Evolutionary conservation across 2,113 vertebrate genomes (phyloP).

Genomic region (Penelope pileata): DNA sequence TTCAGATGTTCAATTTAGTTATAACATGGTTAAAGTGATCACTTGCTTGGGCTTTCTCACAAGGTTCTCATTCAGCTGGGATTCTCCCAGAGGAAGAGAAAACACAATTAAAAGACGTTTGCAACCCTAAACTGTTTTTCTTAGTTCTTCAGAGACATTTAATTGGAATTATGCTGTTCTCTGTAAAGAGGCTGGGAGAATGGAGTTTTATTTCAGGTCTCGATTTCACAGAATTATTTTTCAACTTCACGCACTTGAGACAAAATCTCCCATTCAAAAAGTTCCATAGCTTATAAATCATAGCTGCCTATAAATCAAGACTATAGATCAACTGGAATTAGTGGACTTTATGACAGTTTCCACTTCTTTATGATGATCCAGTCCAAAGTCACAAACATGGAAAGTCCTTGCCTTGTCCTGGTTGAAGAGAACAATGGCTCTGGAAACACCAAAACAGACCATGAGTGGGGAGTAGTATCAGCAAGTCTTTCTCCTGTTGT

Average conservation of each 20-base stretch:
- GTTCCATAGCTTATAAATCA: not conserved
- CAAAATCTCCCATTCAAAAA: not conserved
- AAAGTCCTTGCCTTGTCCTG: not conserved
- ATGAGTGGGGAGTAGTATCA: not conserved
- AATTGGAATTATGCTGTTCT: not conserved
- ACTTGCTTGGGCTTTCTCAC: conserved; percentile 37
- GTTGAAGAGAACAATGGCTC: not conserved
- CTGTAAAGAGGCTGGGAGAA: not conserved
- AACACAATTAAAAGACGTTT: conserved; percentile 36
- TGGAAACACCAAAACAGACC: not conserved
- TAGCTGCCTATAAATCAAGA: not conserved
- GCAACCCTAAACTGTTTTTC: not conserved
- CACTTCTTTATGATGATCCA: not conserved
- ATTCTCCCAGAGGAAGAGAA: conserved; percentile 35
- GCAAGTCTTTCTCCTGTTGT: not conserved
- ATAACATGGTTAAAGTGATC: conserved; percentile 28
- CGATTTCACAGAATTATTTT: not conserved
- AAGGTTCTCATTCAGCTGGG: not conserved
- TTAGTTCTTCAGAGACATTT: not conserved
- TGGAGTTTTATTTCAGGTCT: not conserved
- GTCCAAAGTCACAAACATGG: not conserved
- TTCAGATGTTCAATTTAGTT: conserved; percentile 57
- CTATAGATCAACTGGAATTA: not conserved
- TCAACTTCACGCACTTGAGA: not conserved
- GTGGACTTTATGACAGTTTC: not conserved